Percentiles rank a stretch among this genome's conserved stretches.
phyloP scores from a whole-genome alignment of 1,140 invertebrate species.

The Neodiprion fabricii region DNA sequence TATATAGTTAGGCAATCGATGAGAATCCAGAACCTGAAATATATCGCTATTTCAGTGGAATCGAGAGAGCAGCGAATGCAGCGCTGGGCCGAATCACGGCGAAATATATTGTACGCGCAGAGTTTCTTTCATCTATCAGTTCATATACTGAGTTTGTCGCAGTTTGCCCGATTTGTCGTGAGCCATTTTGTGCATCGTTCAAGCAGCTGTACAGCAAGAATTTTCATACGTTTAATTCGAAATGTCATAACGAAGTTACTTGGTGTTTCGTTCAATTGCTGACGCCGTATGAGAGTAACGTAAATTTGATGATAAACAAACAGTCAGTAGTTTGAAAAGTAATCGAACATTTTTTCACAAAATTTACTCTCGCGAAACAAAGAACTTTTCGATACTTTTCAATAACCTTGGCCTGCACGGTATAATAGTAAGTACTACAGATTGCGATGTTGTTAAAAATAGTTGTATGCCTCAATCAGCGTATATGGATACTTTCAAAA shows the following conservation, averaged over 20 bases:
- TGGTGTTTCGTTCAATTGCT: slow-evolving; percentile 29
- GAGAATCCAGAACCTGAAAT: not conserved
- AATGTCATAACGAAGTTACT: slow-evolving; percentile 47
- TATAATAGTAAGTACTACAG: slow-evolving; percentile 42
- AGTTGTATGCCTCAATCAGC: slow-evolving; percentile 37
- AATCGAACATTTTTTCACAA: slow-evolving; percentile 16
- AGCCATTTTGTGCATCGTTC: slow-evolving; percentile 59
- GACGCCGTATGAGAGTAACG: slow-evolving; percentile 10
- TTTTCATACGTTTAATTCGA: slow-evolving; percentile 41
- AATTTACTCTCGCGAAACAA: slow-evolving; percentile 41
- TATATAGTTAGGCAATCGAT: too few species aligned
- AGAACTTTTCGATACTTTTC: slow-evolving; percentile 48
- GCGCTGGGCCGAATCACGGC: not conserved
- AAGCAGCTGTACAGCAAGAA: slow-evolving; percentile 55
- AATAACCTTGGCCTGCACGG: slow-evolving; percentile 55
- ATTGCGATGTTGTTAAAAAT: slow-evolving; percentile 48
- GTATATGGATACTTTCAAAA: slow-evolving; percentile 1
- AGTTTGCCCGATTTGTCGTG: slow-evolving; percentile 22
- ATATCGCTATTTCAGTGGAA: not conserved
- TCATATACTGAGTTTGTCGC: not conserved
- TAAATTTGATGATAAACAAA: not conserved
- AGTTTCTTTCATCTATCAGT: not conserved
- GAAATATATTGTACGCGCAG: not conserved
- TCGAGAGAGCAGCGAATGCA: not conserved
- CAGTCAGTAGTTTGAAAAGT: slow-evolving; percentile 8